Evolutionary conservation across 2,797 vertebrate genomes (phyloP), one percentile per base, ranked within the genome.

Genomic region (Cephalopachus bancanus): DNA sequence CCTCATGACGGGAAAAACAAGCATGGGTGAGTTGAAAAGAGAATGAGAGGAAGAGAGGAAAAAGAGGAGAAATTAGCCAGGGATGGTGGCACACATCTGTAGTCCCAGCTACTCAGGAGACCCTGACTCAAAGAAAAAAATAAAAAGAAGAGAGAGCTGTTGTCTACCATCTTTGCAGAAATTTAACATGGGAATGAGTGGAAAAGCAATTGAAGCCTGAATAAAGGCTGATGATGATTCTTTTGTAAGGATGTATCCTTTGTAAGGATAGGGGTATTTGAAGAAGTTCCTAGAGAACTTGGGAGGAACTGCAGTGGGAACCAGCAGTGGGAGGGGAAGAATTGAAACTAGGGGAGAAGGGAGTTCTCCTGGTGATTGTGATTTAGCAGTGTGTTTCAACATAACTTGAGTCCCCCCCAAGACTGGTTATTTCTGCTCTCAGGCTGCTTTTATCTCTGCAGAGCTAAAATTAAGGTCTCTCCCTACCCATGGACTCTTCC

Each of bases 131-230:
- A 37, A 37, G 37, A 37, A 37, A 37, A 37, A 37, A 14, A 14
- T 8, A n/a, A 44, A 79, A 74, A 83, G 24, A 72, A 57, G 1
- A 78, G 33, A 95, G 51, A 62, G 19, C 14, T 12, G 2, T 33
- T 28, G 19, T 88, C 57, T 37, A 62, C 59, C 37, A 1, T 88
- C 90, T 95, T 93, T 37, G 67, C 44, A 69, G 84, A 95, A 75
- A 86, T 57, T 74, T 57, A 49, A 89, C 24, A 83, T 71, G 53
- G 6, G 12, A 16, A 59, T 67, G 30, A 87, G 30, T 60, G 55
- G 49, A 92, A 79, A 84, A 88, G 28, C 14, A 76, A 17, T 71
- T 20, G 79, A 95, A 95, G 26, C n/a, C 37, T 55, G 4, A 75
- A 26, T 69, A 94, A 94, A 97, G 30, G 24, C 78, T 22, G 74